phyloP scores from a whole-genome alignment of 2,888 invertebrate genomes.

The Limnephilus lunatus region DNA sequence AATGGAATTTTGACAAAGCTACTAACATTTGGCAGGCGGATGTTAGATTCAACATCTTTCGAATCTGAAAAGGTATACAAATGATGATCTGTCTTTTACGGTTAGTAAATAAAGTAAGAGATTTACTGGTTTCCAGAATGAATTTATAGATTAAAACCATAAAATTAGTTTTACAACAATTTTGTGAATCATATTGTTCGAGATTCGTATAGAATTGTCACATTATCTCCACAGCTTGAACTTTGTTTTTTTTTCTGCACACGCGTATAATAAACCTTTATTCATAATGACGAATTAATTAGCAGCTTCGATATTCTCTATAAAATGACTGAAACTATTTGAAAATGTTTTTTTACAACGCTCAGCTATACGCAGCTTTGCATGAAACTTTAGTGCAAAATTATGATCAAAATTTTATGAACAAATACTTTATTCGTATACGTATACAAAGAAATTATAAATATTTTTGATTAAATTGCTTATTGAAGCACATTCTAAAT shows the following conservation, averaged over 20 bases:
- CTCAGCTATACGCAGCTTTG: no score
- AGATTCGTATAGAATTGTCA: background rate
- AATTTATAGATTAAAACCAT: background rate
- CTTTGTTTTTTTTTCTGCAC: background rate
- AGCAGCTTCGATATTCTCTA: no score
- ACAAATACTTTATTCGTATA: no score
- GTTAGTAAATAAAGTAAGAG: background rate
- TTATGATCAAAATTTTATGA: no score
- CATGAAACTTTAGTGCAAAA: no score
- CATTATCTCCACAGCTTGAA: background rate
- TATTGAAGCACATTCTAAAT: no score
- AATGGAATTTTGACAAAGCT: background rate
- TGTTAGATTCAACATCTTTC: background rate
- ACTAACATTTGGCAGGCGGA: background rate
- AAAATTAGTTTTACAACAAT: background rate
- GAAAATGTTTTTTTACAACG: no score
- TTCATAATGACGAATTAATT: no score
- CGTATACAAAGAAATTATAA: no score
- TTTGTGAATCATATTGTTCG: background rate
- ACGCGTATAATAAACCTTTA: no score
- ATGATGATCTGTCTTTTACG: background rate
- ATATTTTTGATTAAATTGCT: no score
- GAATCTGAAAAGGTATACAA: background rate
- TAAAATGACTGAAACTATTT: no score
- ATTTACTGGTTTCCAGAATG: background rate